phyloP scores from a whole-genome alignment of 2,113 vertebrate genomes.

The Hiodon alosoides region DNA sequence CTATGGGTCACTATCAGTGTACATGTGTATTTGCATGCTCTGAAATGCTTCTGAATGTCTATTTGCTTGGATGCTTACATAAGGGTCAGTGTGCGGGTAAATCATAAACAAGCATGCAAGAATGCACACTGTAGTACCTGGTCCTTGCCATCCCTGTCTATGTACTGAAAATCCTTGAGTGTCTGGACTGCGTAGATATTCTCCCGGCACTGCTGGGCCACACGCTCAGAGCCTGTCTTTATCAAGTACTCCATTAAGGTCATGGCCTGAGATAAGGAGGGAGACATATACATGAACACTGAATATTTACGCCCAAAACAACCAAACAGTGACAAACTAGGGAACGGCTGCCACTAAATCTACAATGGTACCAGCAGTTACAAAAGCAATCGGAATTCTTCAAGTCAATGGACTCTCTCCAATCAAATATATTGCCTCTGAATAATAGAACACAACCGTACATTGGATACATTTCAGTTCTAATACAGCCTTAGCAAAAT shows the following conservation, averaged over 20 bases:
- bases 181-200: slow-evolving; percentile 91
- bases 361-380: too few species aligned
- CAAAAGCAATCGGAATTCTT: too few species aligned
- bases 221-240: slow-evolving; percentile 86
- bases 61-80: background rate
- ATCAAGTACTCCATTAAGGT: slow-evolving; percentile 91
- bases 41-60: too few species aligned
- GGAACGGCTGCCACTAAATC: background rate
- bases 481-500: too few species aligned
- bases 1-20: background rate
- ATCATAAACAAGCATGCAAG: too few species aligned
- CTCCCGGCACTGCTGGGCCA: slow-evolving; percentile 87
- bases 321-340: background rate
- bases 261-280: slow-evolving; percentile 68
- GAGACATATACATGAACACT: background rate
- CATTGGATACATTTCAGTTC: too few species aligned
- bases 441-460: too few species aligned
- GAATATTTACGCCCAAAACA: background rate
- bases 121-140: slow-evolving; percentile 55
- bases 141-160: slow-evolving; percentile 87
- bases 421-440: too few species aligned
- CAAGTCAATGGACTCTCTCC: too few species aligned
- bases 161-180: slow-evolving; percentile 86
- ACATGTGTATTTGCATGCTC: background rate
- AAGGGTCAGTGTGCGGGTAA: slow-evolving; percentile 16